Percentiles rank a stretch among this genome's conserved stretches.
phyloP scores from a whole-genome alignment of 1,140 invertebrate genomes.

The Lycorma delicatula region DNA sequence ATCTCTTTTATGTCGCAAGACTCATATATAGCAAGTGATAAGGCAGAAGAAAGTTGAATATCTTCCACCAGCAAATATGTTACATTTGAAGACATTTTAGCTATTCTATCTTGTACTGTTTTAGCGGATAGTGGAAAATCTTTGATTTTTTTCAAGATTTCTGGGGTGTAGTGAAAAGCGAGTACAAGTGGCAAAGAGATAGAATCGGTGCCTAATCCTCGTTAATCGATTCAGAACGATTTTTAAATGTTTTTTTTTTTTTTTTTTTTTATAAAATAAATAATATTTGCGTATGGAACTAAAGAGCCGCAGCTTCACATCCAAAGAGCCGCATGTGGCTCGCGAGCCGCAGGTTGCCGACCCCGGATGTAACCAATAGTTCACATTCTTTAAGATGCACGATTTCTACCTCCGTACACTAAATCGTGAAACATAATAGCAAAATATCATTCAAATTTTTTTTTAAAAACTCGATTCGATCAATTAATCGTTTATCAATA shows the following conservation, averaged over 20 bases:
- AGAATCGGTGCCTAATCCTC: constrained; percentile 1
- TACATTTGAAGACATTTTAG: constrained; percentile 33
- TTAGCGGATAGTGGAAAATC: constrained; percentile 29
- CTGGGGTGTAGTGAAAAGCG: constrained; percentile 22
- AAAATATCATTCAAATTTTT: no score
- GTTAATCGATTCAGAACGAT: constrained; percentile 2
- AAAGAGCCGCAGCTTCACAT: no score
- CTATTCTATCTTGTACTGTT: constrained; percentile 32
- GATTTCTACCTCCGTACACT: no score
- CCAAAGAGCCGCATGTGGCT: no score
- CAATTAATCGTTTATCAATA: no score
- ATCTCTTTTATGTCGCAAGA: constrained; percentile 31
- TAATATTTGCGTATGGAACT: not conserved
- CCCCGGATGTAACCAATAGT: not conserved
- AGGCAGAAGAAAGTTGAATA: constrained; percentile 26
- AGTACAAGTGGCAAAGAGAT: not conserved
- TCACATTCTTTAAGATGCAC: no score
- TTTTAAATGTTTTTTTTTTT: not conserved
- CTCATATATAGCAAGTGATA: constrained; percentile 31
- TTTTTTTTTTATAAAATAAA: constrained; percentile 3
- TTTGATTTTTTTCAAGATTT: constrained; percentile 31
- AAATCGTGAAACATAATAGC: no score
- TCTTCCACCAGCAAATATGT: constrained; percentile 28
- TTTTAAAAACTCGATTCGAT: no score
- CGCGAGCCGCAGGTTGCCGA: not conserved